Conservation (phyloP, 1,140 invertebrate species). For the fruit fly (Drosophila melanogaster) region Release_6_plus_ISO1_MT NT_037436.4:12105001-12105500, state of each 20-base stretch:
- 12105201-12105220: constrained; percentile 67
- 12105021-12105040: constrained; percentile 29
- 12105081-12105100: constrained; percentile 77
- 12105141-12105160: constrained; percentile 48
- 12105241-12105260: constrained; percentile 36
- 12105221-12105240: constrained; percentile 29
- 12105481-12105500: not conserved
- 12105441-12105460: not conserved
- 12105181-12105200: constrained; percentile 77
- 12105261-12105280: constrained; percentile 15
- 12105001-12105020: constrained; percentile 7
- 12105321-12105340: constrained; percentile 31
- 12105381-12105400: constrained; percentile 26
- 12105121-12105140: constrained; percentile 67
- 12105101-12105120: constrained; percentile 77
- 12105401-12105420: constrained; percentile 14
- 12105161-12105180: constrained; percentile 65
- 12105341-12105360: constrained; percentile 57
- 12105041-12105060: constrained; percentile 64
- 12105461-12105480: not conserved
- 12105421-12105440: constrained; percentile 11
- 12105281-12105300: constrained; percentile 6
- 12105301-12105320: constrained; percentile 18
- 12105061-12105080: constrained; percentile 62
- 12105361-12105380: constrained; percentile 64